These are phyloP conservation scores for Elaeidobius kamerunicus DNA, from an alignment of 2,888 invertebrate species.

Conservation along the genomic window DNA sequence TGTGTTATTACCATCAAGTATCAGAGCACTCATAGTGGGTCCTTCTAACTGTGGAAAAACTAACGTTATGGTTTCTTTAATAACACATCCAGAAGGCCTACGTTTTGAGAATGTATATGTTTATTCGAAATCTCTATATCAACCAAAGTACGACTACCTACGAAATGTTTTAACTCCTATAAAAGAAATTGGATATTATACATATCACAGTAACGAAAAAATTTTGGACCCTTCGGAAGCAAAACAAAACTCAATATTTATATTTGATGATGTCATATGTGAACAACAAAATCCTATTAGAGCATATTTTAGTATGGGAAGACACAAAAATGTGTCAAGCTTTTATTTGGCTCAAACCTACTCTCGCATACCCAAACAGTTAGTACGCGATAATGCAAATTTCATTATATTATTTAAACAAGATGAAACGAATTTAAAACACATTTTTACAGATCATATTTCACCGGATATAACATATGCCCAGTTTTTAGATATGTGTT, in stretches of 20 bases:
- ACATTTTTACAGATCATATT: conserved; percentile 36
- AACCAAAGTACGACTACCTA: conserved; percentile 30
- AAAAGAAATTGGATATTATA: conserved; percentile 25
- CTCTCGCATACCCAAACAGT: conserved; percentile 33
- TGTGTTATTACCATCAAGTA: neutral
- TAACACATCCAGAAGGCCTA: conserved; percentile 11
- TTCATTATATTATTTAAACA: conserved; percentile 44
- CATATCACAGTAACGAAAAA: conserved; percentile 20
- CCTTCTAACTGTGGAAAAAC: conserved; percentile 20
- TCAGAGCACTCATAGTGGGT: neutral
- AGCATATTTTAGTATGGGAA: conserved; percentile 25
- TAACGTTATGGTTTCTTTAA: conserved; percentile 4
- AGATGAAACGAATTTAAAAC: conserved; percentile 43
- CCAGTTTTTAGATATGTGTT: conserved; percentile 39
- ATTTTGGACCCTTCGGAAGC: conserved; percentile 23
- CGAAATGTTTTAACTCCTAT: conserved; percentile 20
- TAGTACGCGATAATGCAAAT: conserved; percentile 45
- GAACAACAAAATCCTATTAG: conserved; percentile 25
- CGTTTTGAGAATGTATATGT: conserved; percentile 29
- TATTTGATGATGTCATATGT: conserved; percentile 28
- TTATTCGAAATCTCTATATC: conserved; percentile 30
- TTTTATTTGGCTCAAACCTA: conserved; percentile 25
- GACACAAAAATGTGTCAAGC: conserved; percentile 25
- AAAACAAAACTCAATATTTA: conserved; percentile 25
- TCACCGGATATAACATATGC: conserved; percentile 38